These are phyloP conservation scores for Pyrocoelia pectoralis DNA, from an alignment of 2,888 invertebrate genomes.

Conservation along the genomic window DNA sequence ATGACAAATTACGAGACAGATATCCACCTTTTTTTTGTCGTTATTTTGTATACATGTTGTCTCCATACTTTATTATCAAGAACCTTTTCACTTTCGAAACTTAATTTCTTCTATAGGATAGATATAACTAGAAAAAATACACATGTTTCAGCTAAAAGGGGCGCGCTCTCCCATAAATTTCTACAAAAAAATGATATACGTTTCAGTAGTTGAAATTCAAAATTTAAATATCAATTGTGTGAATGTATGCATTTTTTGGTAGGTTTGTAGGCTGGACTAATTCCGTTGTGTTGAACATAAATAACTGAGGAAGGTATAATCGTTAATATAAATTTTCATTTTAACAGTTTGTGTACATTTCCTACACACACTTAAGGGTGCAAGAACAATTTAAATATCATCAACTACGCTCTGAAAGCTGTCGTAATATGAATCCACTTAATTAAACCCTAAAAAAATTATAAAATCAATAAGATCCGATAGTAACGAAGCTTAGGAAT, in stretches of 20 bases:
- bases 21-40: slow-evolving; percentile 31
- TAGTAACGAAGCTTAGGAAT: not conserved
- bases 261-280: too few species aligned
- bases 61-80: not conserved
- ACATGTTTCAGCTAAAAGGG: not conserved
- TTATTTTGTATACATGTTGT: slow-evolving; percentile 1
- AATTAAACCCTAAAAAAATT: not conserved
- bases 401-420: not conserved
- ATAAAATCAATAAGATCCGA: not conserved
- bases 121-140: not conserved
- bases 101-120: not conserved
- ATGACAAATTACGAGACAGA: slow-evolving; percentile 49
- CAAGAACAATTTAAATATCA: too few species aligned
- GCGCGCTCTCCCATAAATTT: not conserved
- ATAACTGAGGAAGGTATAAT: too few species aligned
- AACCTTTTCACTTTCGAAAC: slow-evolving; percentile 10
- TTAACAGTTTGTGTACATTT: too few species aligned
- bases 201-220: too few species aligned
- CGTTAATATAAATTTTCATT: too few species aligned
- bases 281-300: too few species aligned
- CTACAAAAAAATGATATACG: not conserved
- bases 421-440: not conserved
- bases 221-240: too few species aligned
- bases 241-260: too few species aligned
- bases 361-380: not conserved